phyloP scores from a whole-genome alignment of 64 coral and sea anemone species.

The Dendronephthya gigantea region DNA sequence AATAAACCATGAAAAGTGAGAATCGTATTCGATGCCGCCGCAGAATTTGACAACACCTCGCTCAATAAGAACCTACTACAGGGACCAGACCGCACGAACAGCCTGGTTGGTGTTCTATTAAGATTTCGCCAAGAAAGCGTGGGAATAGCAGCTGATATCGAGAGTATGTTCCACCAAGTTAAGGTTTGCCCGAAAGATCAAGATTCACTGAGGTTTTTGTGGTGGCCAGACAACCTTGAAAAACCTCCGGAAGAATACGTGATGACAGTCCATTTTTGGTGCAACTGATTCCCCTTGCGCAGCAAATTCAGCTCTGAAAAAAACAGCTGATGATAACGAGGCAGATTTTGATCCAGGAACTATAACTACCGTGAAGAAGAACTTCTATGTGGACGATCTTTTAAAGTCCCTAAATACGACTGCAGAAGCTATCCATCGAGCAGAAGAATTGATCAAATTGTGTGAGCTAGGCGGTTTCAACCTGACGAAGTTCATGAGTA shows the following conservation, averaged over 20 bases:
- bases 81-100: neutral
- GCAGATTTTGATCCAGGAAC: neutral
- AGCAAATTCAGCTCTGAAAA: neutral
- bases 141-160: neutral
- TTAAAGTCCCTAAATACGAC: neutral
- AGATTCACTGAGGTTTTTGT: neutral
- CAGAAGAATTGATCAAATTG: neutral
- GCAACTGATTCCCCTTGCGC: neutral
- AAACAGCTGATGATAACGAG: neutral
- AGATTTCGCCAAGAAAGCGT: neutral
- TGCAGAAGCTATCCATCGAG: neutral
- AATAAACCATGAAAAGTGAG: neutral
- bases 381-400: neutral
- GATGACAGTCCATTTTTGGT: neutral
- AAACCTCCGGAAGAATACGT: too few species aligned
- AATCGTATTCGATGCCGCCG: neutral
- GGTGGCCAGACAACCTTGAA: neutral
- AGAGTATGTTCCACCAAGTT: neutral
- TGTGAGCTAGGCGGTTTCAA: neutral
- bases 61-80: neutral
- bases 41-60: neutral
- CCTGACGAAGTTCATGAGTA: neutral
- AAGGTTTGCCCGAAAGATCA: neutral
- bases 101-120: neutral
- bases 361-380: neutral